Percentiles rank a stretch among this genome's conserved stretches.
These are phyloP conservation scores for Tupiocoris notatus DNA, from an alignment of 2,888 invertebrate species.

Conservation along the genomic window DNA sequence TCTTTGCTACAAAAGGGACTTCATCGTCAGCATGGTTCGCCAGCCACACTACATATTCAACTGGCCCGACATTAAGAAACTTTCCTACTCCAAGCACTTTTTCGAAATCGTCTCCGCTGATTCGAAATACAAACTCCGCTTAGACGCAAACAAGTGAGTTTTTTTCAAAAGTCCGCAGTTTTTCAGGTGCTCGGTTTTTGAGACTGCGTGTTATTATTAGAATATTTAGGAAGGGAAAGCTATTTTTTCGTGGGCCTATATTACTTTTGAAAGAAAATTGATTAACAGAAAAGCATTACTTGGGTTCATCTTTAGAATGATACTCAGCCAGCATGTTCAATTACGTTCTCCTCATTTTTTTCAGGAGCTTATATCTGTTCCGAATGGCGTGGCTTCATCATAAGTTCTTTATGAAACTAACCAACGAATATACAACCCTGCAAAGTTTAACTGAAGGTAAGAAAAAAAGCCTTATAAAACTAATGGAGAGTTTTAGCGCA, in stretches of 20 bases:
- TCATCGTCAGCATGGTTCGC: constrained; percentile 43
- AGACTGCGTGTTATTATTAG: no score
- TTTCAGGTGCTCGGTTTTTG: no score
- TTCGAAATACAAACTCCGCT: constrained; percentile 71
- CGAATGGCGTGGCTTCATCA: constrained; percentile 76
- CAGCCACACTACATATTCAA: constrained; percentile 55
- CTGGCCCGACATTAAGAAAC: constrained; percentile 74
- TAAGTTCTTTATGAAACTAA: constrained; percentile 70
- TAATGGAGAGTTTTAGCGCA: no score
- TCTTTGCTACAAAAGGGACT: constrained; percentile 54
- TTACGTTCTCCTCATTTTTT: no score
- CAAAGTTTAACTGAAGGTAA: constrained; percentile 60
- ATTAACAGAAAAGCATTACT: no score
- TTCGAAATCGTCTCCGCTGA: constrained; percentile 62
- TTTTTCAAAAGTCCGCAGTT: no score
- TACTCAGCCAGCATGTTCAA: no score
- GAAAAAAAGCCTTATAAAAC: no score
- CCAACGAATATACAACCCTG: constrained; percentile 69
- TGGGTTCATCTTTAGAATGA: no score
- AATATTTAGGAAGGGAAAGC: no score
- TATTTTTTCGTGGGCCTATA: no score
- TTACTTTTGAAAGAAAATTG: no score
- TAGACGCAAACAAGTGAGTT: constrained; percentile 67
- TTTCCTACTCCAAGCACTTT: constrained; percentile 73
- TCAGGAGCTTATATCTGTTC: constrained; percentile 71